A percentile compares a stretch with the other conserved stretches of the same genome.
Conservation (phyloP, 2,888 invertebrate species). For the Labia minor region DNA sequence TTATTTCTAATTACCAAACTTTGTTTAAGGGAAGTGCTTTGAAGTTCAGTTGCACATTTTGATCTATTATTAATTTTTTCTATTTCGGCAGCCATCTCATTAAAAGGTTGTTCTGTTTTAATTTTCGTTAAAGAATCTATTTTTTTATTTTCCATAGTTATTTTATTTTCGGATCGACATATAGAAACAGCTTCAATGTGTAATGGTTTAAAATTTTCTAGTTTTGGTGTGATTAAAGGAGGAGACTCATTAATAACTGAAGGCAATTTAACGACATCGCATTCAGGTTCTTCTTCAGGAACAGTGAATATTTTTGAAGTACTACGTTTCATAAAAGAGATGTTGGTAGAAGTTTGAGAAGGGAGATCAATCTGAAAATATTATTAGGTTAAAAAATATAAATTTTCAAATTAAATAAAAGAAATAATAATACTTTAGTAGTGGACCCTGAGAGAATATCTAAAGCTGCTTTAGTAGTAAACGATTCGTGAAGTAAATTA, state of each 20-base stretch:
- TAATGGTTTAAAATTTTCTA: constrained; percentile 19
- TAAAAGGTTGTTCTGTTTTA: background rate
- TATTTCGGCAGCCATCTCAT: constrained; percentile 7
- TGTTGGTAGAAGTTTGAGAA: constrained; percentile 39
- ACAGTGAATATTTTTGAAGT: constrained; percentile 71
- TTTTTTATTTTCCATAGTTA: no score
- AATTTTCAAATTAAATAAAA: no score
- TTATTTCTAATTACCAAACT: background rate
- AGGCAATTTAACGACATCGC: background rate
- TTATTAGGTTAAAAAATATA: background rate
- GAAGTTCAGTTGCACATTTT: background rate
- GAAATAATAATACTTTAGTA: background rate
- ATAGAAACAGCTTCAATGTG: constrained; percentile 22
- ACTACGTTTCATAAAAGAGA: constrained; percentile 62
- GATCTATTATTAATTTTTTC: background rate
- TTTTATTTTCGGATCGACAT: constrained; percentile 20
- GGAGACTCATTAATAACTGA: background rate
- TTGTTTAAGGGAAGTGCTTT: background rate
- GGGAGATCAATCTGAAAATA: background rate
- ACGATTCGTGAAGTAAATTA: constrained; percentile 22
- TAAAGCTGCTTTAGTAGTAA: constrained; percentile 20
- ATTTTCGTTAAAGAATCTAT: background rate
- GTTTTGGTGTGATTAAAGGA: constrained; percentile 7
- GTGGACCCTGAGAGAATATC: constrained; percentile 17
- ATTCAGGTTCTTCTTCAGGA: constrained; percentile 43